Evolutionary conservation across 2,888 invertebrate species (phyloP), one percentile per base, ranked within the genome.

Genomic region (Aromia moschata): DNA sequence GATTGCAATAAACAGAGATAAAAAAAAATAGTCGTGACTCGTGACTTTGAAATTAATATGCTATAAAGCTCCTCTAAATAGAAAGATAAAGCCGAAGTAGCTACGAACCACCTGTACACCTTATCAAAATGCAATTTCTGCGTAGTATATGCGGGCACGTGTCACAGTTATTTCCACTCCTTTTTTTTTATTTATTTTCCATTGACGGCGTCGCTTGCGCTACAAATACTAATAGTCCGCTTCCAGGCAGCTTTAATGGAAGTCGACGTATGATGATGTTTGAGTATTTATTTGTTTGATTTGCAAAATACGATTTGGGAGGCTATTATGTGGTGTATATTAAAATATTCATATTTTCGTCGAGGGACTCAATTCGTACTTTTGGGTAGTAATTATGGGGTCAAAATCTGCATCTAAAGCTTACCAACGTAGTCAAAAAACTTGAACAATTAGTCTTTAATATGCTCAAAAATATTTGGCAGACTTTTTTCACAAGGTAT

Each of bases 121-220:
- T 69, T 68, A 69, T 69, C 69, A 65, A 60, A 64, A 68, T 67
- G 68, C 65, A 68, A 68, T 68, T 68, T 68, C 68, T 60, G 57
- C 60, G 43, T 57, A 62, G 55, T 52, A 49, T 46, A 69, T 69
- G 69, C 69, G 69, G 69, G 69, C 69, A 65, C 69, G 69, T 64
- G 69, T 69, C 68, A 65, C 67, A 69, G 60, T 67, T 65, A 68
- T 64, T 68, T 66, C 59, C 54, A 58, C 52, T 59, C 60, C 61
- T 64, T n/a, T n/a, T 51, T 60, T 46, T 58, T 47, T 55, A 51
- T 62, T 61, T 58, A 58, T 65, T 66, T n/a, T 49, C 53, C 58
- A 61, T 45, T 51, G 59, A 54, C 33, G 44, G 41, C 31, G 60
- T 44, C 49, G 49, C 52, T 60, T 54, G 47, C 45, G 17, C 30